Evolutionary conservation across 2,888 invertebrate genomes (phyloP), one percentile per base, ranked within the genome.

Genomic region (Lottia gigantea): DNA sequence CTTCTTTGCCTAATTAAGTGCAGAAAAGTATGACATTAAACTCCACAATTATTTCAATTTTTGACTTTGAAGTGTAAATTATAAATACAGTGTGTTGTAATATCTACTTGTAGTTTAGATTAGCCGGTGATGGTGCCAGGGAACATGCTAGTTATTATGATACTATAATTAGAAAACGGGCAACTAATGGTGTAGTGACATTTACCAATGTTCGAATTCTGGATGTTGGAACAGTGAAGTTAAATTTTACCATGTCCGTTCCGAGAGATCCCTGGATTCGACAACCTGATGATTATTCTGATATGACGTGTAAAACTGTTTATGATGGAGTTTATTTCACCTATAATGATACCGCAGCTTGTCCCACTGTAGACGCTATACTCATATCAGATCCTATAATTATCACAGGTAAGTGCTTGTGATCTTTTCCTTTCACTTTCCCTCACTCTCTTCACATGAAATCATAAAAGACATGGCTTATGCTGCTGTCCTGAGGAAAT

Each of bases 171-270:
- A 67, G 77, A 69, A 67, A 77, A 46, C 67, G 75, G 62, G 74
- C 79, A 14, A 40, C 23, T 2, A 63, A n/a, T 61, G 80, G 80
- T 26, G 46, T 31, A 4, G 75, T 73, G 8, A 63, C 69, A 0
- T 79, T 78, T 62, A 62, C 19, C n/a, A 75, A 75, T 61, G 63
- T 80, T 14, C 62, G 71, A n/a, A 62, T 80, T 15, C 62, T 77
- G 15, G 80, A 80, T 74, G 74, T 77, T 40, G 1, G 55, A 6
- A 68, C 64, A 66, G 74, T 74, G 3, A 68, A 70, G 62, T 67
- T 80, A 19, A 80, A 80, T 64, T 62, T 75, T 1, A 80, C 80
- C 8, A 65, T 77, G 63, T 72, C 72, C 19, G 74, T 76, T 71
- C 75, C 78, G 46, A 61, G 70, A 14, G 78, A 74, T 66, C 79